Evolutionary conservation across 2,888 invertebrate species (phyloP).

Genomic region (Megastigmus dorsalis): DNA sequence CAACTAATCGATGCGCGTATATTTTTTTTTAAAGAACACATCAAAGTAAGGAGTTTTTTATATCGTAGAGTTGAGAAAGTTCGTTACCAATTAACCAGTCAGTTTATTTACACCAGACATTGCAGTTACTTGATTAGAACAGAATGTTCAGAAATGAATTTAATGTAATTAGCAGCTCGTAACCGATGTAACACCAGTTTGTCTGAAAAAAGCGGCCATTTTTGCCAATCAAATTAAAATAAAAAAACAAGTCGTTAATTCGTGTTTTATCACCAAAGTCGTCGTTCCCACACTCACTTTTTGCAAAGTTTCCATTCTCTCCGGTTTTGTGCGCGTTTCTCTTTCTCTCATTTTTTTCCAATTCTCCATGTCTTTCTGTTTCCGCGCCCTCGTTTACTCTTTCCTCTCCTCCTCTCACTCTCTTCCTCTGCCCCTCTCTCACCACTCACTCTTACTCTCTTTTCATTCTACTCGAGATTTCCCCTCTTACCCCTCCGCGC

Average conservation of each 20-base stretch:
- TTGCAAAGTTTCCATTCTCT: not conserved
- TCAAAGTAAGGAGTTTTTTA: no score
- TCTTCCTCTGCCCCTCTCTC: conserved; percentile 38
- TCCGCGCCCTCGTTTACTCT: conserved; percentile 44
- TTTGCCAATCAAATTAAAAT: conserved; percentile 8
- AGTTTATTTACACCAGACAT: no score
- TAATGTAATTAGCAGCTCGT: no score
- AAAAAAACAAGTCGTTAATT: conserved; percentile 7
- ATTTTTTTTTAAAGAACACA: no score
- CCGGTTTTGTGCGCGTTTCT: not conserved
- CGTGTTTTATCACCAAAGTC: conserved; percentile 9
- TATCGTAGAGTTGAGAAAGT: no score
- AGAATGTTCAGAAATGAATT: no score
- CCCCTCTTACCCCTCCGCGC: conserved; percentile 3
- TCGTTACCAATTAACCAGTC: no score
- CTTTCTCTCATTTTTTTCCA: not conserved
- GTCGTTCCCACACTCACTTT: not conserved
- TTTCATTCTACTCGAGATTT: conserved; percentile 44
- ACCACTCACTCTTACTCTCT: conserved; percentile 42
- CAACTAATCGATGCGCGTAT: no score
- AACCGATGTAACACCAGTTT: no score
- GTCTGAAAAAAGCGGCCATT: not conserved
- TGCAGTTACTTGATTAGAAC: no score
- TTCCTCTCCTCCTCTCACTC: conserved; percentile 14
- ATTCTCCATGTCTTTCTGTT: conserved; percentile 19